Evolutionary conservation across 2,888 invertebrate species (phyloP).

Genomic region (Cerceris ruficornis): DNA sequence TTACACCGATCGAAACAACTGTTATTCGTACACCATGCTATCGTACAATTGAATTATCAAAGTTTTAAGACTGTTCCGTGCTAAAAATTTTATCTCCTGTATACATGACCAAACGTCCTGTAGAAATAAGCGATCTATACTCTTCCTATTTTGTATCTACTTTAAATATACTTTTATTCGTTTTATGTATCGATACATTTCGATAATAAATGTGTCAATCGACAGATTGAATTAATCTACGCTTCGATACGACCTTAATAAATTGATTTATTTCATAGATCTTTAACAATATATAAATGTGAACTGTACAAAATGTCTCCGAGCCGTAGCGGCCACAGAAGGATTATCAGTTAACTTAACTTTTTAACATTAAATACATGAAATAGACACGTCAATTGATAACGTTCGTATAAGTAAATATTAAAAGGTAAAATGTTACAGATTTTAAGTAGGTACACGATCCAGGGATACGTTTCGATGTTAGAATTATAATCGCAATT

Average conservation of each 20-base stretch:
- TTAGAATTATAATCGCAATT: background rate
- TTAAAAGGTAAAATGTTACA: slow-evolving; percentile 19
- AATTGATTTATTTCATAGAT: slow-evolving; percentile 57
- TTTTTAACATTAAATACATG: slow-evolving; percentile 46
- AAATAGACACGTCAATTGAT: slow-evolving; percentile 27
- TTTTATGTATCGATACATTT: background rate
- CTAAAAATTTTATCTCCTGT: too few relatives aligned
- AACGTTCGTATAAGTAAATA: slow-evolving; percentile 37
- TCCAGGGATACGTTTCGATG: slow-evolving; percentile 1
- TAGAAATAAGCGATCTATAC: background rate
- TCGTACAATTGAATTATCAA: background rate
- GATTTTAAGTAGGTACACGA: slow-evolving; percentile 11
- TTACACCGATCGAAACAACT: too few relatives aligned
- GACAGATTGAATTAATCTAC: background rate
- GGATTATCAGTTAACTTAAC: slow-evolving; percentile 35
- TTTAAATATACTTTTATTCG: background rate
- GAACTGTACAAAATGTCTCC: slow-evolving; percentile 71
- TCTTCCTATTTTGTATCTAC: background rate
- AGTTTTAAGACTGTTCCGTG: background rate
- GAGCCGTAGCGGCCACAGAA: slow-evolving; percentile 27
- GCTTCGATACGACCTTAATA: slow-evolving; percentile 4
- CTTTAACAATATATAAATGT: slow-evolving; percentile 65
- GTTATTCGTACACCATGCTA: too few relatives aligned
- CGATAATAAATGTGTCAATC: slow-evolving; percentile 27
- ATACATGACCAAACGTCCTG: too few relatives aligned